phyloP scores from a whole-genome alignment of 2,113 vertebrate genomes.

The Pantherophis guttatus region DNA sequence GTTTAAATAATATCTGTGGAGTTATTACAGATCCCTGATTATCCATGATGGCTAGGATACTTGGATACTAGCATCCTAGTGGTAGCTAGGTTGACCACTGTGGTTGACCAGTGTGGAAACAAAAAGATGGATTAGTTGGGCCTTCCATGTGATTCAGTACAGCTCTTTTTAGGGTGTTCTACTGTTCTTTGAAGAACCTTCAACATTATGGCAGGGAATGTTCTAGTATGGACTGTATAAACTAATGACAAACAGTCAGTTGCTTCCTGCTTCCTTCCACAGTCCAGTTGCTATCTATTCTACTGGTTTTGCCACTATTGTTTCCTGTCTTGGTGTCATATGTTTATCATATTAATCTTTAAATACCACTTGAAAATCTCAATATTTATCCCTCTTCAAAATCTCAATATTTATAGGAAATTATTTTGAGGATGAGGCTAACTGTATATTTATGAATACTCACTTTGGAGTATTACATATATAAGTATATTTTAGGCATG shows the following conservation, averaged over 20 bases:
- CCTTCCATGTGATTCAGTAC: not conserved
- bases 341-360: not conserved
- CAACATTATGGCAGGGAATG: not conserved
- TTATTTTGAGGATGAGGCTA: not conserved
- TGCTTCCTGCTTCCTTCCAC: not conserved
- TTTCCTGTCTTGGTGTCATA: not conserved
- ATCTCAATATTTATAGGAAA: not conserved
- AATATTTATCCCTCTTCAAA: not conserved
- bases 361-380: not conserved
- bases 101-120: not conserved
- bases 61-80: not conserved
- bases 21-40: not conserved
- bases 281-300: not conserved
- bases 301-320: constrained; percentile 4
- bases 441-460: not conserved
- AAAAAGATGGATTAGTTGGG: not conserved
- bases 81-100: not conserved
- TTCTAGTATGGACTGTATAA: too few relatives aligned
- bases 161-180: not conserved
- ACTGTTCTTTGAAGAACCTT: not conserved
- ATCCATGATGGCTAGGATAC: not conserved
- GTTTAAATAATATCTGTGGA: not conserved
- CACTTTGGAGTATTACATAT: not conserved
- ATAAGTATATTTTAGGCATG: not conserved
- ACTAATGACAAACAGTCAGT: constrained; percentile 17